phyloP scores from a whole-genome alignment of 37 sponge, comb jelly and placozoan genomes.

The Diacarnus erythraeanus region DNA sequence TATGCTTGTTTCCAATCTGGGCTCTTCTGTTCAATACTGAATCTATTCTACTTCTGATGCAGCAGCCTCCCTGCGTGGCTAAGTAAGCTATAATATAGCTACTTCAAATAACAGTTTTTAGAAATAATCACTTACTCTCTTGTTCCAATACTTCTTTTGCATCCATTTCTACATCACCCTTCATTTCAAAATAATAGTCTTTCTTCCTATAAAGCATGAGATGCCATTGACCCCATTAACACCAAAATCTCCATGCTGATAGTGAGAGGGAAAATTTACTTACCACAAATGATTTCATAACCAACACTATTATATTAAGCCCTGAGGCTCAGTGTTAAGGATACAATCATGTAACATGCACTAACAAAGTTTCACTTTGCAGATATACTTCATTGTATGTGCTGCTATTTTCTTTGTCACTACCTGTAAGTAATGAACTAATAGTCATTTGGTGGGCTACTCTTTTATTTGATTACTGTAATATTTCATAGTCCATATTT shows the following conservation, averaged over 20 bases:
- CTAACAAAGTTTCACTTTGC: conserved; percentile 5
- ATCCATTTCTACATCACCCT: no score
- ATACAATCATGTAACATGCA: no score
- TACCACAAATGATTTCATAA: not conserved
- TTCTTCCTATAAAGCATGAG: no score
- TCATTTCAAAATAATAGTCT: no score
- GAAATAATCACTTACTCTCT: no score
- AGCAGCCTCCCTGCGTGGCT: conserved; percentile 68
- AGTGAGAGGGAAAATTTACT: not conserved
- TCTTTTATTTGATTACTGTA: not conserved
- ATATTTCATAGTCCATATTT: conserved; percentile 12
- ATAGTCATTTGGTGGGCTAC: not conserved
- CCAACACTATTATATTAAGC: no score
- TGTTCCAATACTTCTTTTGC: no score
- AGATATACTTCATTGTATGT: conserved; percentile 29
- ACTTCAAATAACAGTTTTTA: no score
- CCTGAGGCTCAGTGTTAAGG: no score
- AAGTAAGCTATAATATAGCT: no score
- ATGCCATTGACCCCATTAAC: no score
- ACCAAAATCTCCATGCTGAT: no score
- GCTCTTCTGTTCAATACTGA: conserved; percentile 64
- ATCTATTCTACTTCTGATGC: conserved; percentile 47
- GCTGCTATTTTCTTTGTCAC: conserved; percentile 7
- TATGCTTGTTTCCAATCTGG: conserved; percentile 40
- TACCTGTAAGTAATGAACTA: conserved; percentile 34